phyloP scores from a whole-genome alignment of 1,140 invertebrate species.

The Oryzaephilus surinamensis region DNA sequence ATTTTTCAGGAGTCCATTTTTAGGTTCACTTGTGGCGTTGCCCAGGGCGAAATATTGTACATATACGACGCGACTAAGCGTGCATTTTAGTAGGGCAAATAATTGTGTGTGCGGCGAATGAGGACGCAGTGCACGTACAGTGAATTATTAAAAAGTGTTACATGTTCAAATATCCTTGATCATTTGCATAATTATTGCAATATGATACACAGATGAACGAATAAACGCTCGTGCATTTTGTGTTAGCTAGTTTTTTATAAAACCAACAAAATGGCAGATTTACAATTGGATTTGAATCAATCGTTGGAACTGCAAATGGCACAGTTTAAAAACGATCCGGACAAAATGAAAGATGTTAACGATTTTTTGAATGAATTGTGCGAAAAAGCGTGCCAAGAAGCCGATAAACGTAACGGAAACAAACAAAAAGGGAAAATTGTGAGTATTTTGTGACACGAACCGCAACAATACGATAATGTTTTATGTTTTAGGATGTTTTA shows the following conservation, averaged over 20 bases:
- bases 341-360: constrained; percentile 32
- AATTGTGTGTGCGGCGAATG: neutral
- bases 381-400: constrained; percentile 31
- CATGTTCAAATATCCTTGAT: neutral
- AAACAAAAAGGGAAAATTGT: constrained; percentile 31
- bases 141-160: no score
- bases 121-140: neutral
- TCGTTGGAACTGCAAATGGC: constrained; percentile 27
- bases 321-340: constrained; percentile 33
- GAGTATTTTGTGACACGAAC: constrained; percentile 9
- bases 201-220: no score
- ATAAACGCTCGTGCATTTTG: no score
- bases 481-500: constrained; percentile 30
- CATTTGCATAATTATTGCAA: neutral
- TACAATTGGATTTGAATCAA: constrained; percentile 26
- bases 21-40: no score
- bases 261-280: constrained; percentile 21
- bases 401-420: constrained; percentile 19
- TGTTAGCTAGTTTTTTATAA: no score
- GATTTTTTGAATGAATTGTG: constrained; percentile 32
- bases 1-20: no score
- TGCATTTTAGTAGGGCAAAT: neutral
- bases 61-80: no score
- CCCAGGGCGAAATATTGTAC: no score
- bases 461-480: constrained; percentile 6